Base-by-base conservation (phyloP, 2,888 invertebrate genomes). In the Gibbula magus region DNA sequence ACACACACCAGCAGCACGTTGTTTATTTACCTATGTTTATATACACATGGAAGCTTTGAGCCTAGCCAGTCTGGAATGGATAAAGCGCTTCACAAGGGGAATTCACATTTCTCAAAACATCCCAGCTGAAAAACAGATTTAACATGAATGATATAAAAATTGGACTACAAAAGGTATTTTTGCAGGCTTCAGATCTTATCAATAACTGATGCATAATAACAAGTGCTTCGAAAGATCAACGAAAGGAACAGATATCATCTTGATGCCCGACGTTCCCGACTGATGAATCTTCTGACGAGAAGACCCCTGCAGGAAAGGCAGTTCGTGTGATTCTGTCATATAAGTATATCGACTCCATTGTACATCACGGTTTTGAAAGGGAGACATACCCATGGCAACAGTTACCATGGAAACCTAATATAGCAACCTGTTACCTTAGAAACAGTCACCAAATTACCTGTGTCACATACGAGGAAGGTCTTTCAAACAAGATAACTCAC, bases 31-130 rank as follows among this genome's bases (percentile, higher is more conserved):
- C 1, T 45, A 45, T 45, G 45, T 45, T 45, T 45, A 13, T 70
- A 35, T 70, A 61, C 61, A 61, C 29, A 29, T 70, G 20, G 20
- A 39, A 70, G 70, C 70, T 70, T 70, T 70, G 70, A 70, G 70
- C 70, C 35, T 35, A 70, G 39, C 35, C 70, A 70, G 39, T 70
- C 39, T 70, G 70, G 70, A 70, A 70, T 70, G 70, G 35, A 70
- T 32, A 70, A 67, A 70, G 70, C 39, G n/a, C 16, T 39, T 70
- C 70, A 2, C 70, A 20, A 39, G 16, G 70, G 35, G 39, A 10
- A 45, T 45, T 39, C 39, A 35, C 70, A 20, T n/a, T n/a, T 20
- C 32, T 70, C 10, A 35, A 20, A 70, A 70, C 35, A 35, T 39
- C 32, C 39, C 70, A n/a, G 70, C 20, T 35, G 32, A 45, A 45